Conservation (phyloP, 2,113 vertebrate species). For the Scatophagus argus region DNA sequence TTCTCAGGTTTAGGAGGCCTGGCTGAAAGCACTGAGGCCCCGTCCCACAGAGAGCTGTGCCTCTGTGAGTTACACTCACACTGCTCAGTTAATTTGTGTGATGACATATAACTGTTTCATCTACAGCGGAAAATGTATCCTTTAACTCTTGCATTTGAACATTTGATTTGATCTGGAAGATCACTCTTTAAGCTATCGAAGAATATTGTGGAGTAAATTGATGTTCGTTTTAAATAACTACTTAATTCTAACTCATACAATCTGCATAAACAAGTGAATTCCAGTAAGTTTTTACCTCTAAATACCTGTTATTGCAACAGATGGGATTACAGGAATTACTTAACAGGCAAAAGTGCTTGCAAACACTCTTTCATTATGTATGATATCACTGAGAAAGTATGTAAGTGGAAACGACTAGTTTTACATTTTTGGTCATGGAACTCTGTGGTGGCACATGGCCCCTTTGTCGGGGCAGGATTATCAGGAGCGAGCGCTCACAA, state of each 20-base stretch:
- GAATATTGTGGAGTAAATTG: constrained; percentile 4
- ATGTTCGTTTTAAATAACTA: constrained; percentile 3
- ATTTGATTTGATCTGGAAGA: background rate
- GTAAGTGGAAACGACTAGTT: constrained; percentile 81
- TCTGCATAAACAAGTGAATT: constrained; percentile 43
- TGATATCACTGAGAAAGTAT: constrained; percentile 82
- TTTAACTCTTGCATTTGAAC: background rate
- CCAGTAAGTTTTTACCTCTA: constrained; percentile 44
- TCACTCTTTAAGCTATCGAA: background rate
- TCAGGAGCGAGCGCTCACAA: constrained; percentile 89
- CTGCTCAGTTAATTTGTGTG: constrained; percentile 46
- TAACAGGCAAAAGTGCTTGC: constrained; percentile 75
- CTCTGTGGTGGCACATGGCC: constrained; percentile 77
- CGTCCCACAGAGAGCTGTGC: constrained; percentile 42
- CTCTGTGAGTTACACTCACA: constrained; percentile 49
- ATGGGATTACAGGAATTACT: constrained; percentile 66
- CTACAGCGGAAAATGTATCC: constrained; percentile 13
- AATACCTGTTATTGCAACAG: constrained; percentile 64
- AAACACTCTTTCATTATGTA: constrained; percentile 76
- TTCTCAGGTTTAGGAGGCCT: constrained; percentile 63
- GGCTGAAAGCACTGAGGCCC: constrained; percentile 36
- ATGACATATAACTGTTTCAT: constrained; percentile 31
- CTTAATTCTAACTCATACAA: constrained; percentile 6
- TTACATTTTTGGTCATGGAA: constrained; percentile 81
- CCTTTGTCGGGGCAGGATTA: constrained; percentile 88